phyloP scores from a whole-genome alignment of 2,113 vertebrate species.

The Chauna torquata region DNA sequence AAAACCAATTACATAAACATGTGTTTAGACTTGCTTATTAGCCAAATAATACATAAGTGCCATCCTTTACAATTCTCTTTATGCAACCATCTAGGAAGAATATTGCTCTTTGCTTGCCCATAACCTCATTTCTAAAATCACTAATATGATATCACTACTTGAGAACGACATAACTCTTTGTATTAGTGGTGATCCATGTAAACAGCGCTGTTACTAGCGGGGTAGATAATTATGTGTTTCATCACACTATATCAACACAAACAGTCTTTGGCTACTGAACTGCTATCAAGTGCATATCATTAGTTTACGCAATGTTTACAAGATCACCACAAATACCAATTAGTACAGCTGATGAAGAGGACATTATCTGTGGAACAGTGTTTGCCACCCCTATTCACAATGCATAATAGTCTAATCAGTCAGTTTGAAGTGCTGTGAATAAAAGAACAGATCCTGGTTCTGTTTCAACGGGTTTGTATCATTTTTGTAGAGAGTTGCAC shows the following conservation, averaged over 20 bases:
- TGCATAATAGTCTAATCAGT: slow-evolving; percentile 49
- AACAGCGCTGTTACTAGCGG: neutral
- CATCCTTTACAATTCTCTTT: neutral
- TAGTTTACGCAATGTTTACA: slow-evolving; percentile 28
- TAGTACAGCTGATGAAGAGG: slow-evolving; percentile 47
- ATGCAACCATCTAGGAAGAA: neutral
- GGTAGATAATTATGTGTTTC: slow-evolving; percentile 30
- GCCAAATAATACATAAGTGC: neutral
- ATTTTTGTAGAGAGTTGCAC: neutral
- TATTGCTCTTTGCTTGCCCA: neutral
- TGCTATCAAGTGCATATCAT: neutral
- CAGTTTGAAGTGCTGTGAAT: slow-evolving; percentile 31
- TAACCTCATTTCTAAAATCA: neutral
- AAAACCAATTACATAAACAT: neutral
- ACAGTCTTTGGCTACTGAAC: slow-evolving; percentile 38
- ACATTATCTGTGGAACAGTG: slow-evolving; percentile 21
- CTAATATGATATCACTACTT: neutral
- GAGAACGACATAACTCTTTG: slow-evolving; percentile 1
- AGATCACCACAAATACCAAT: slow-evolving; percentile 55
- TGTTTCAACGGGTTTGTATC: slow-evolving; percentile 33
- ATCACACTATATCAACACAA: neutral
- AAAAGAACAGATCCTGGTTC: slow-evolving; percentile 36
- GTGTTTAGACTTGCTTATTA: neutral
- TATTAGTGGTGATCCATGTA: neutral
- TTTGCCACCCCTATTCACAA: slow-evolving; percentile 33